Conservation (phyloP, 2,888 invertebrate species). For the Trachelus iudaicus region DNA sequence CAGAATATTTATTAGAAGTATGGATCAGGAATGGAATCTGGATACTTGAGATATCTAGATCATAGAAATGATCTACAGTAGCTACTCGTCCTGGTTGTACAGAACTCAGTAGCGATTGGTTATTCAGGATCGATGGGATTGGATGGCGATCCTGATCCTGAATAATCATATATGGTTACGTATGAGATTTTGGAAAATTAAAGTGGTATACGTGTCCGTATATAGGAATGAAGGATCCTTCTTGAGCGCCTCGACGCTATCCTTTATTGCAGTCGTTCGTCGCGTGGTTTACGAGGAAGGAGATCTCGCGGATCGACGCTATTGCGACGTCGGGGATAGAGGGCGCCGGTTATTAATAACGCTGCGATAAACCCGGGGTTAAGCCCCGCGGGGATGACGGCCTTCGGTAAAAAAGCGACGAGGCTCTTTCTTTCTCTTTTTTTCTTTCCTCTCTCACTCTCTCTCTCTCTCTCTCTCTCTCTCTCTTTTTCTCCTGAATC, state of each 20-base stretch:
- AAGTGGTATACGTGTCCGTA: neutral
- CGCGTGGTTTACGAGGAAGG: constrained; percentile 47
- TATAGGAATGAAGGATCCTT: neutral
- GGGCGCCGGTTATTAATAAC: constrained; percentile 52
- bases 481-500: constrained; percentile 6
- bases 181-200: neutral
- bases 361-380: constrained; percentile 51
- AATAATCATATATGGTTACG: neutral
- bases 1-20: neutral
- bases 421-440: constrained; percentile 21
- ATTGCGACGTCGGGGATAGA: constrained; percentile 34
- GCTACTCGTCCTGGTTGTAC: neutral
- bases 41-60: neutral
- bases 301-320: constrained; percentile 37
- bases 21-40: neutral
- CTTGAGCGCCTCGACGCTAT: neutral
- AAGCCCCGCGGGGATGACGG: constrained; percentile 51
- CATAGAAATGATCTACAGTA: neutral
- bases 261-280: constrained; percentile 31
- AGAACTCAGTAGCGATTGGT: neutral
- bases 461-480: neutral
- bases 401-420: constrained; percentile 49
- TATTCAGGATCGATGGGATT: neutral
- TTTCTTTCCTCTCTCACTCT: neutral
- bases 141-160: neutral